Evolutionary conservation across 1,140 invertebrate genomes (phyloP), one percentile per base, ranked within the genome.

Genomic region (Globodera rostochiensis): DNA sequence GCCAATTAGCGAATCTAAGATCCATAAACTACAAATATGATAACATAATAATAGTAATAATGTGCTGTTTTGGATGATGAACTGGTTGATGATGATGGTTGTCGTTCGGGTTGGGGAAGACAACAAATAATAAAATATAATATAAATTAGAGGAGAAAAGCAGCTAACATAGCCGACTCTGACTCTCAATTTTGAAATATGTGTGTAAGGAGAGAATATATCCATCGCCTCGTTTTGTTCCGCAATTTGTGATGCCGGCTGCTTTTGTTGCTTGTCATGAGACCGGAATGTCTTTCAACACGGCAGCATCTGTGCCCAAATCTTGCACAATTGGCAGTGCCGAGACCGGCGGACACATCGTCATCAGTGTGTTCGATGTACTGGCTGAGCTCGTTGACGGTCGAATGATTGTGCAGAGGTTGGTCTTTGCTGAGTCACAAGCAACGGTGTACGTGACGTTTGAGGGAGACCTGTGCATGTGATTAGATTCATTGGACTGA

Each of bases 321-420:
- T 64, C 57, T 15, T 64, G 57, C 57, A 64, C 19, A 64, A 64
- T 13, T 11, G 57, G 57, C 57, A 64, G 6, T 64, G 57, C 57
- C 57, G 57, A 64, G 57, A 64, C 11, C 19, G 57, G 11, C 13
- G 13, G 57, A 19, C 36, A 36, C 36, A 36, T 3, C 2, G 57
- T 6, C 13, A 71, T 25, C 8, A 71, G 46, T 45, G 8, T 9
- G 36, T 9, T 36, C 69, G 69, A 21, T 7, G 69, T 19, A 45
- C 11, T 71, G 36, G 69, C 69, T n/a, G 9, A 5, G 36, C 36
- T 71, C 2, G 36, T 36, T n/a, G 46, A 36, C 46, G 36, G 36
- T 47, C 69, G 69, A 7, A 71, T 71, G 69, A 71, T 47, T 36
- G 69, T 71, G 69, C 69, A 71, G n/a, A 71, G 69, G n/a, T 71